Evolutionary conservation across 2,797 vertebrate genomes (phyloP).

Genomic region (Phalloptychus januarius): DNA sequence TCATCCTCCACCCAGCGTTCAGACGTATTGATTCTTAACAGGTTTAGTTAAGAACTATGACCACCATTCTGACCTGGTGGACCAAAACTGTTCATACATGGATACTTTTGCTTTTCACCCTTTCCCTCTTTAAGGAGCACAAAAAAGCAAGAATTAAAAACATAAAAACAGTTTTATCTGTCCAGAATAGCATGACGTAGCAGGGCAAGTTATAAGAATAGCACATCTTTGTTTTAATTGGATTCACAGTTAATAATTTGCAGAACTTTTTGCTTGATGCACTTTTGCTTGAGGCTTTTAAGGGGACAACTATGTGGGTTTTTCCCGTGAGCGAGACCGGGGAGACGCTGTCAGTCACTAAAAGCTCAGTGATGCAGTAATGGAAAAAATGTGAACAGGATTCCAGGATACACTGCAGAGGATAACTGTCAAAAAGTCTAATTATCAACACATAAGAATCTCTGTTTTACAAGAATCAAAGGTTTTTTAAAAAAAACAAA

Average conservation of each 20-base stretch:
- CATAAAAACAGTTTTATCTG: background rate
- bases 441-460: background rate
- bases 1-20: background rate
- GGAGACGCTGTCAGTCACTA: background rate
- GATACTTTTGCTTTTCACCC: background rate
- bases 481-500: background rate
- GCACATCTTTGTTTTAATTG: background rate
- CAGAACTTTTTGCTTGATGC: too few species aligned
- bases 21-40: background rate
- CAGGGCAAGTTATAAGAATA: background rate
- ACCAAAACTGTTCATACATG: too few species aligned
- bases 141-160: background rate
- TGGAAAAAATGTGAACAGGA: background rate
- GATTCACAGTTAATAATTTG: constrained; percentile 4
- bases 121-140: background rate
- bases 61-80: background rate
- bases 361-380: background rate
- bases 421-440: background rate
- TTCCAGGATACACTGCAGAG: background rate
- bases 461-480: background rate
- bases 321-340: background rate
- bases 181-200: background rate
- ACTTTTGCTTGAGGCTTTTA: too few species aligned
- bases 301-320: background rate
- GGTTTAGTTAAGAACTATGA: background rate